phyloP scores from a whole-genome alignment of 2,888 invertebrate species.

The Trissolcus brochymenae region DNA sequence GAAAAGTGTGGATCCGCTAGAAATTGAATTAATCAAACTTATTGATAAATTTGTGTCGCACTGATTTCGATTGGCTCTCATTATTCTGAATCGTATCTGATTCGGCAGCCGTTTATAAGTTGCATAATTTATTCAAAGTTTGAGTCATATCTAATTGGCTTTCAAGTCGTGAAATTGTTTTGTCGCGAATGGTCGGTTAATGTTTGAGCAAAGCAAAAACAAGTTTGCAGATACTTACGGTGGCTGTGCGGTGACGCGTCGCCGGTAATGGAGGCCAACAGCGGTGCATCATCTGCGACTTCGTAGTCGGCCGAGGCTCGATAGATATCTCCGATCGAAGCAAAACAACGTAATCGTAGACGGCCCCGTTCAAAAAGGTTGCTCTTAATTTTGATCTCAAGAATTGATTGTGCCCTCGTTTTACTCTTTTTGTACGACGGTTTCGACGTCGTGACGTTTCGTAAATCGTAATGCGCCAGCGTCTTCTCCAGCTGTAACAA shows the following conservation, averaged over 20 bases:
- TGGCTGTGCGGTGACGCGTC: constrained; percentile 71
- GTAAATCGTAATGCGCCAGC: constrained; percentile 61
- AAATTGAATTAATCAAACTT: too few relatives aligned
- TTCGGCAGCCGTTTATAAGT: too few relatives aligned
- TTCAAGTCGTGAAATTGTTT: constrained; percentile 3
- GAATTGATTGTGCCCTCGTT: constrained; percentile 63
- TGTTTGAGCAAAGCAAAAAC: background rate
- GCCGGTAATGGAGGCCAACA: constrained; percentile 72
- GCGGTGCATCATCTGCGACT: constrained; percentile 70
- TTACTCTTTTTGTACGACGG: constrained; percentile 40
- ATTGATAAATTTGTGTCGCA: background rate
- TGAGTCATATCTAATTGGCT: constrained; percentile 1
- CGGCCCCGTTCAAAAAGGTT: constrained; percentile 68
- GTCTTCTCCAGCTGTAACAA: constrained; percentile 66
- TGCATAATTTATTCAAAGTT: too few relatives aligned
- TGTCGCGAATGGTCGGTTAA: background rate
- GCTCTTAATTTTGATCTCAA: constrained; percentile 67
- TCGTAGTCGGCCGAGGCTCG: constrained; percentile 67
- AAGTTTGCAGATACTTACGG: constrained; percentile 64
- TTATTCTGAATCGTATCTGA: background rate
- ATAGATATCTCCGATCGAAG: constrained; percentile 69
- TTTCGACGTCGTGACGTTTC: constrained; percentile 24
- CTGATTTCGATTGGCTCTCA: background rate
- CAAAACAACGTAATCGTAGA: constrained; percentile 69
- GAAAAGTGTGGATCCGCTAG: background rate